Conservation (phyloP, 2,888 invertebrate species). For the Crepidodera aurea region DNA sequence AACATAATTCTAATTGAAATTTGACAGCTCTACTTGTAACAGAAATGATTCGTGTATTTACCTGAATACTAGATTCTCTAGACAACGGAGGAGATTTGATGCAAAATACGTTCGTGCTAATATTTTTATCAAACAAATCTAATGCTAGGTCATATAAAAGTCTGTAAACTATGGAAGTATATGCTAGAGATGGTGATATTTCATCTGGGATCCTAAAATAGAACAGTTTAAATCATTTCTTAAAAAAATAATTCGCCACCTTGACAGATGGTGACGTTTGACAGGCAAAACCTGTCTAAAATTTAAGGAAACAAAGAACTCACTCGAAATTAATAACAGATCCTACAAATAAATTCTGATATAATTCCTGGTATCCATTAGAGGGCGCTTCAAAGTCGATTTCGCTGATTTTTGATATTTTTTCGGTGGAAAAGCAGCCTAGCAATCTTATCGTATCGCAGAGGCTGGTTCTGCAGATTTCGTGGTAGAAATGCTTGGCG, state of each 20-base stretch:
- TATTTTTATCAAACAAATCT: conserved; percentile 91
- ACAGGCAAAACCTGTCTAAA: too few relatives aligned
- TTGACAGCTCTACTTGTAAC: too few relatives aligned
- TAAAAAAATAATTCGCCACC: too few relatives aligned
- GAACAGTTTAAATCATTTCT: too few relatives aligned
- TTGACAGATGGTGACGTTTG: too few relatives aligned
- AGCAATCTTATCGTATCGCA: conserved; percentile 91
- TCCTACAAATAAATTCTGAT: conserved; percentile 80
- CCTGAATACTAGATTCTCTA: conserved; percentile 70
- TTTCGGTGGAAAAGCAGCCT: conserved; percentile 78
- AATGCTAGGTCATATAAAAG: conserved; percentile 94
- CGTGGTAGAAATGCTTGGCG: conserved; percentile 96
- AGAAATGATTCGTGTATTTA: too few relatives aligned
- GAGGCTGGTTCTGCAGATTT: conserved; percentile 94
- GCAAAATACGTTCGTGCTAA: conserved; percentile 70
- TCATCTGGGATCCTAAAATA: conserved; percentile 73
- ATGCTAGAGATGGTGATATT: conserved; percentile 80
- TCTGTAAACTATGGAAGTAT: conserved; percentile 85
- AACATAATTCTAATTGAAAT: not conserved
- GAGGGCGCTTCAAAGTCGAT: conserved; percentile 48
- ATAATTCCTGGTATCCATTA: conserved; percentile 60
- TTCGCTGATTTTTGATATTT: conserved; percentile 54
- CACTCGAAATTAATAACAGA: conserved; percentile 76
- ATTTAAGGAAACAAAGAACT: too few relatives aligned
- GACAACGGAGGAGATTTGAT: conserved; percentile 72